phyloP scores from a whole-genome alignment of 2,113 vertebrate genomes.

The Chinchilla lanigera region DNA sequence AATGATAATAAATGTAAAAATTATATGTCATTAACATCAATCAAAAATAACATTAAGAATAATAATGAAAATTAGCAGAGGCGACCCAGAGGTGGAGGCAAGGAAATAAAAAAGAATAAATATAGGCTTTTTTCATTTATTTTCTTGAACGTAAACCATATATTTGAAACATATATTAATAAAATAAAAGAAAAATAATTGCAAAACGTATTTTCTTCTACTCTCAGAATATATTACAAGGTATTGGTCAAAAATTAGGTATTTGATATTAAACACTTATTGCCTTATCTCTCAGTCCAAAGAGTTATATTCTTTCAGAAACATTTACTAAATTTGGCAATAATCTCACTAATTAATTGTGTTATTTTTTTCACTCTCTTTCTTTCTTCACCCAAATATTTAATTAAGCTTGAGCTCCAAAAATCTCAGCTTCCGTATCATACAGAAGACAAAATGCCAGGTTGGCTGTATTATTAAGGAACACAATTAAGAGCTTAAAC shows the following conservation, averaged over 20 bases:
- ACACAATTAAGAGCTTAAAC: neutral
- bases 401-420: neutral
- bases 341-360: neutral
- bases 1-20: neutral
- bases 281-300: neutral
- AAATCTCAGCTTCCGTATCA: neutral
- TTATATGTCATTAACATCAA: neutral
- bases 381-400: neutral
- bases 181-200: neutral
- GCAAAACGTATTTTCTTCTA: neutral
- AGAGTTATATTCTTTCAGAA: neutral
- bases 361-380: neutral
- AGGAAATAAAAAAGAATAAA: neutral
- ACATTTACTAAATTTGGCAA: neutral
- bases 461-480: neutral
- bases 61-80: neutral
- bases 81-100: neutral
- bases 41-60: neutral
- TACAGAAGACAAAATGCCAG: neutral
- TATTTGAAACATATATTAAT: neutral
- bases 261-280: neutral
- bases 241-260: neutral
- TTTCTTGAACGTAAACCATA: neutral
- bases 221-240: neutral
- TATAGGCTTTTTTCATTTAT: neutral